Evolutionary conservation across 2,797 vertebrate genomes (phyloP).

Genomic region (Trachurus trachurus): DNA sequence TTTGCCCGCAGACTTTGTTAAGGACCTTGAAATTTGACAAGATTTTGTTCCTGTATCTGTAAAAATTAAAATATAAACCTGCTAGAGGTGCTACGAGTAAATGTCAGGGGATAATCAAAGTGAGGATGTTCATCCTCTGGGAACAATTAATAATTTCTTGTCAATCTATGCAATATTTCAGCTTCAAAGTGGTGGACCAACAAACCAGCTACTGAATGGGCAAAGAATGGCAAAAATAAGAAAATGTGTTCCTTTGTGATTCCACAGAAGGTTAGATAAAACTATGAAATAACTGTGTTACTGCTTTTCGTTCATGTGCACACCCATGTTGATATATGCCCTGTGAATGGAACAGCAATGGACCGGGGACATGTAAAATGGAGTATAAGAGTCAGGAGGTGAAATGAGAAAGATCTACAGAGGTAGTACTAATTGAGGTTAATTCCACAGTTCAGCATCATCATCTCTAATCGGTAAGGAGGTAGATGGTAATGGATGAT

Average conservation of each 20-base stretch:
- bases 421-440: constrained; percentile 77
- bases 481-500: constrained; percentile 71
- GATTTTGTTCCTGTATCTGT: no score
- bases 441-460: constrained; percentile 76
- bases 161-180: no score
- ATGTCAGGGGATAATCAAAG: no score
- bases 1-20: no score
- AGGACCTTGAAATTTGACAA: no score
- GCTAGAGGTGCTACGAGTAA: no score
- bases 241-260: neutral
- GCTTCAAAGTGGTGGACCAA: neutral
- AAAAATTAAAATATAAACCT: no score
- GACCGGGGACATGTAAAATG: constrained; percentile 44
- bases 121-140: no score
- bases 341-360: constrained; percentile 41
- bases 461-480: constrained; percentile 67
- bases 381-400: constrained; percentile 55
- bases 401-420: constrained; percentile 66
- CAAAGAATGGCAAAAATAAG: neutral
- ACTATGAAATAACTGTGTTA: constrained; percentile 1
- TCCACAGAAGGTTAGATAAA: neutral
- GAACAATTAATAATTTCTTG: no score
- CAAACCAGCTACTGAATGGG: neutral
- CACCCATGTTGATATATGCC: constrained; percentile 27
- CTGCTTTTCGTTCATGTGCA: constrained; percentile 10